Evolutionary conservation across 2,797 vertebrate species (phyloP).

Genomic region (Siniperca scherzeri): DNA sequence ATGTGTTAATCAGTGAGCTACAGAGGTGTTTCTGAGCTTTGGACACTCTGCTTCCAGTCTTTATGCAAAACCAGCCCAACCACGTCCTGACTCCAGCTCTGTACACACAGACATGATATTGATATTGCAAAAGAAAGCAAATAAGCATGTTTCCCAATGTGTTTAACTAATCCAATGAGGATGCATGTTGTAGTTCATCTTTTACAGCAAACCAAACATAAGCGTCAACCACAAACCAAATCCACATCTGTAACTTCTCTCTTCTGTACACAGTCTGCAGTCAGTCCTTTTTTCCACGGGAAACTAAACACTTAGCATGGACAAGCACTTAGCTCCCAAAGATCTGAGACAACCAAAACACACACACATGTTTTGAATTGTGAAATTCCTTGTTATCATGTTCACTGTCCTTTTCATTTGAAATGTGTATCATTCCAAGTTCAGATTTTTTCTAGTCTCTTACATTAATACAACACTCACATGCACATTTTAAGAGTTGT

Average conservation of each 20-base stretch:
- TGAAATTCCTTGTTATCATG: too few species aligned
- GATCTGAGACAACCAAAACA: constrained; percentile 20
- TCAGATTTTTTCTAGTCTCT: neutral
- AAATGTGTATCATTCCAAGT: neutral
- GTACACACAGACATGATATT: neutral
- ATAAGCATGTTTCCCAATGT: neutral
- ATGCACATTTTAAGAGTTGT: neutral
- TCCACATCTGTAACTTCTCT: neutral
- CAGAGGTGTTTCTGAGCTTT: neutral
- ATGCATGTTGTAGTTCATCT: neutral
- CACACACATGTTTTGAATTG: neutral
- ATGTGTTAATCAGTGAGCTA: neutral
- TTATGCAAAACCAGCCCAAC: neutral
- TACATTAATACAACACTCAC: neutral
- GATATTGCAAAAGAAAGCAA: neutral
- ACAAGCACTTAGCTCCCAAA: constrained; percentile 52
- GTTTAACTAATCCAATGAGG: neutral
- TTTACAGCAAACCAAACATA: neutral
- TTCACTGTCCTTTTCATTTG: neutral
- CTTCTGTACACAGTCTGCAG: neutral
- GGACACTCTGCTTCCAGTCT: neutral
- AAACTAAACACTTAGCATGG: neutral
- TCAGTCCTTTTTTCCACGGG: neutral
- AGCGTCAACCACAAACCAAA: neutral
- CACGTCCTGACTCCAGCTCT: neutral